Percentiles rank a stretch among this genome's conserved stretches.
These are phyloP conservation scores for Cichladusa arquata DNA, from an alignment of 2,113 vertebrate species.

Conservation along the genomic window DNA sequence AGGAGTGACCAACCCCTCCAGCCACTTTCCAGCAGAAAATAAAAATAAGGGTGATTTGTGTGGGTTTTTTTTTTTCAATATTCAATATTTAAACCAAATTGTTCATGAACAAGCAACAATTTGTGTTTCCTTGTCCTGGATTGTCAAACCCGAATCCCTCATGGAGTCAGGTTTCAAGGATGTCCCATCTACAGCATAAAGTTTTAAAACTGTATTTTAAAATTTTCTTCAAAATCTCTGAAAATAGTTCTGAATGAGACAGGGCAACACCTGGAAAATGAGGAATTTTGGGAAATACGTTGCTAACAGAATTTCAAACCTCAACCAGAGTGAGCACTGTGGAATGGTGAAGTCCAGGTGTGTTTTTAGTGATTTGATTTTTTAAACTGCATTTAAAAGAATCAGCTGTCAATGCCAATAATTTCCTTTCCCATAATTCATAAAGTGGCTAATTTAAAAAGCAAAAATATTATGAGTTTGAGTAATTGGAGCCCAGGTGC, in stretches of 20 bases:
- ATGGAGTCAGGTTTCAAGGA: neutral
- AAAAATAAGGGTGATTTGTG: neutral
- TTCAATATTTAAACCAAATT: neutral
- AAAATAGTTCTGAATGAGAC: constrained; percentile 29
- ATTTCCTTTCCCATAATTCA: neutral
- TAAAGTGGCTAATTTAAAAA: neutral
- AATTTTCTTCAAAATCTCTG: constrained; percentile 58
- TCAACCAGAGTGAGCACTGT: neutral
- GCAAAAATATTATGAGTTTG: constrained; percentile 2
- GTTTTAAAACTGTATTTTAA: neutral
- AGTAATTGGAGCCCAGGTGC: neutral
- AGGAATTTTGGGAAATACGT: neutral
- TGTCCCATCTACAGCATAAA: neutral
- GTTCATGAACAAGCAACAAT: neutral
- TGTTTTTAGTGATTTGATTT: neutral
- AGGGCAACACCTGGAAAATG: constrained; percentile 45
- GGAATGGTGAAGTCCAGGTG: neutral
- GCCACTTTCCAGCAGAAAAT: neutral
- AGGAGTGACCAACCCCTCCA: neutral
- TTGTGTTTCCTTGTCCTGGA: neutral
- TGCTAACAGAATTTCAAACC: constrained; percentile 11
- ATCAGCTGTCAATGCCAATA: neutral
- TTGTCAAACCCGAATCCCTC: neutral
- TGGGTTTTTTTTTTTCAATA: neutral
- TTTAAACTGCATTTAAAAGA: neutral